Conservation (phyloP, 2,797 vertebrate genomes). For the Premnoplex brunnescens region DNA sequence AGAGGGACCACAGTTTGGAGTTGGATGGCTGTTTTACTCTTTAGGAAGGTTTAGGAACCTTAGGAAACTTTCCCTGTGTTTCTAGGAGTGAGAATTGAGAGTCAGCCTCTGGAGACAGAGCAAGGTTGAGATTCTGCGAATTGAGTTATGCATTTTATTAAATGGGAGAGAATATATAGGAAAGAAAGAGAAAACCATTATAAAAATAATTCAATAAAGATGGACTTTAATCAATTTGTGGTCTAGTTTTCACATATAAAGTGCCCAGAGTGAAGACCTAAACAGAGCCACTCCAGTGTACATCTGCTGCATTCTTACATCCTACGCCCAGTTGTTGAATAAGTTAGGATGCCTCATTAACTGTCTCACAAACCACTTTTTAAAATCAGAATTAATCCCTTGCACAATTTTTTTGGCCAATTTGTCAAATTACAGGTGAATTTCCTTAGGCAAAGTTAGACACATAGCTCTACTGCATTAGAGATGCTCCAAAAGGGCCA, state of each 20-base stretch:
- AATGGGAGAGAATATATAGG: neutral
- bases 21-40: neutral
- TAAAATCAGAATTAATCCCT: neutral
- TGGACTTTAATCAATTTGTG: neutral
- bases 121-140: neutral
- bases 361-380: neutral
- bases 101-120: neutral
- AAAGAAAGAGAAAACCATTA: neutral
- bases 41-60: neutral
- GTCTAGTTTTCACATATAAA: neutral
- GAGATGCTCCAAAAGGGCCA: neutral
- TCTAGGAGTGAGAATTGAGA: neutral
- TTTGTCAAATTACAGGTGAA: neutral
- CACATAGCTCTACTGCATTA: fast-evolving
- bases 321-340: neutral
- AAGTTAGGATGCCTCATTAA: neutral
- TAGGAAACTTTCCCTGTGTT: neutral
- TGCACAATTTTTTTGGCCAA: neutral
- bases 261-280: neutral
- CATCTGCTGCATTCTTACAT: neutral
- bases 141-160: neutral
- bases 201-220: neutral
- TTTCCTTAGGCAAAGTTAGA: neutral
- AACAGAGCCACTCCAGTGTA: neutral
- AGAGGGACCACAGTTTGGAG: neutral